Evolutionary conservation across 2,797 vertebrate species (phyloP), one percentile per base, ranked within the genome.

Genomic region (Catharus ustulatus): DNA sequence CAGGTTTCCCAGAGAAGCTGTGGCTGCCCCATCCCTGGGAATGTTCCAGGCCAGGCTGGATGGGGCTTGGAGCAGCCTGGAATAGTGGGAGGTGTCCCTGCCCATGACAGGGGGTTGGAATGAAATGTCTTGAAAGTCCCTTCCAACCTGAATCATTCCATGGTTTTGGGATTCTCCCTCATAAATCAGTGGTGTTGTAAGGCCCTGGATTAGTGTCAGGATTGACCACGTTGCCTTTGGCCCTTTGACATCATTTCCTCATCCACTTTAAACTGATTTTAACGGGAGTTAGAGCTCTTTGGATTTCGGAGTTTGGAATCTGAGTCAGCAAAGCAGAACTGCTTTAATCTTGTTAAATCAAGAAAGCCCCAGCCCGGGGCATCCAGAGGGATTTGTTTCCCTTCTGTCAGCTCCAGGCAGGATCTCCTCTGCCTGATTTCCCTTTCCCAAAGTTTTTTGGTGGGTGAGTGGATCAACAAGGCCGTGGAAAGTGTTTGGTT

Each of bases 401-500:
- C 38, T 87, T 61, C 63, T 68, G 71, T 52, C 84, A 92, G 32
- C 64, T 85, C 40, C 79, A 76, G 61, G 16, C 29, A 45, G 64
- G 62, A 68, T 27, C 19, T 82, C 21, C 59, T 49, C 24, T 57
- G 5, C n/a, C 46, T 55, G 26, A 38, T 66, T 81, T 15, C 21
- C 27, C 6, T 76, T 66, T 66, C 30, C 46, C 49, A 46, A 75
- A 46, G 14, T 4, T 78, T 72, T 84, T 77, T 57, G n/a, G 19
- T 6, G 7, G 10, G 20, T 62, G 34, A 20, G 12, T 48, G 2
- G 17, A 40, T 14, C 27, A 49, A 8, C 0, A 0, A 45, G 17
- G 27, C 11, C 36, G 1, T 3, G 30, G 15, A 23, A 74, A 49
- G 3, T 9, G 13, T n/a, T 54, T 42, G 17, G 0, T 4, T 20